Evolutionary conservation across 2,113 vertebrate species (phyloP).

Genomic region (Willisornis vidua): DNA sequence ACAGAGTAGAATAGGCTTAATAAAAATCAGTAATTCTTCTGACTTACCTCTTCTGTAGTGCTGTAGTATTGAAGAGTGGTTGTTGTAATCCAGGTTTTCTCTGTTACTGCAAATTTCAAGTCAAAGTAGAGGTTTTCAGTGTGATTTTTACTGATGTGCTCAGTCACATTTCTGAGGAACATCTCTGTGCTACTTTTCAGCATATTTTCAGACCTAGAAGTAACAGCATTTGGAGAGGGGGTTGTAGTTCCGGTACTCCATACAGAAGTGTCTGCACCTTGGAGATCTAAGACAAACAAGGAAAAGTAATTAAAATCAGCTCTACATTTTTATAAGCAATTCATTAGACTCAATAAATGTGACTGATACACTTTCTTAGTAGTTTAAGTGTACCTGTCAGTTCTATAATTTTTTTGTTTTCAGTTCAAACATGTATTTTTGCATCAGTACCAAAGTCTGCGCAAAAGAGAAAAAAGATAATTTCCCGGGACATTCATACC

Average conservation of each 20-base stretch:
- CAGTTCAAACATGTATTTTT: neutral
- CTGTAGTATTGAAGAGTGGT: constrained; percentile 33
- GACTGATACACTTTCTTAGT: neutral
- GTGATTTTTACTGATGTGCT: constrained; percentile 36
- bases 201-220: constrained; percentile 21
- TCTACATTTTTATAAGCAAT: neutral
- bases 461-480: neutral
- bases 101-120: constrained; percentile 32
- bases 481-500: neutral
- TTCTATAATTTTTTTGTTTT: neutral
- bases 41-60: constrained; percentile 74
- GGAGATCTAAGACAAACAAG: constrained; percentile 64
- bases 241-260: constrained; percentile 44
- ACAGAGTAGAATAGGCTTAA: constrained; percentile 54
- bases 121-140: neutral
- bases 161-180: constrained; percentile 6
- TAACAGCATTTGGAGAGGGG: neutral
- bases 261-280: constrained; percentile 41
- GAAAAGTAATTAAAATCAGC: constrained; percentile 27
- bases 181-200: constrained; percentile 55
- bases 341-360: neutral
- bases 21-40: constrained; percentile 10
- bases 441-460: neutral
- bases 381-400: neutral
- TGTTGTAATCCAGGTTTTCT: constrained; percentile 26